These are phyloP conservation scores for Pitangus sulphuratus DNA, from an alignment of 2,797 vertebrate species.

Conservation along the genomic window DNA sequence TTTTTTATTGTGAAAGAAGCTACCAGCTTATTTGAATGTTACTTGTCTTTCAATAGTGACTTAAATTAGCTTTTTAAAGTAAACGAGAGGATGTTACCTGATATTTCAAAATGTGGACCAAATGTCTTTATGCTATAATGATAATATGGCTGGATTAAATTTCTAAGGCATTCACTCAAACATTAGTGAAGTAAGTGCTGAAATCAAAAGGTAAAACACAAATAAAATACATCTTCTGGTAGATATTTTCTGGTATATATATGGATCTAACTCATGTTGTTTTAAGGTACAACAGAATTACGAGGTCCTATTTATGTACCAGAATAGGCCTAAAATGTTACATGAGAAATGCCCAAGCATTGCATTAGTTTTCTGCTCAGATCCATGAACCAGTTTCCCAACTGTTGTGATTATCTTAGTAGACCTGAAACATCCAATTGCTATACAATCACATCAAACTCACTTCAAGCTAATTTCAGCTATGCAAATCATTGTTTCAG, in stretches of 20 bases:
- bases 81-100: not conserved
- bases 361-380: not conserved
- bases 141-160: not conserved
- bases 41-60: not conserved
- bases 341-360: not conserved
- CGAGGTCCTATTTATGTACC: not conserved
- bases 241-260: not conserved
- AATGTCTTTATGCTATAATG: not conserved
- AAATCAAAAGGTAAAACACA: not conserved
- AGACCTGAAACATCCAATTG: not conserved
- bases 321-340: not conserved
- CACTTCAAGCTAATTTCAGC: not conserved
- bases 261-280: not conserved
- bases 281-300: not conserved
- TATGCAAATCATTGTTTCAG: not conserved
- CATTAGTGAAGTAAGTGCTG: not conserved
- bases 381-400: not conserved
- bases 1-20: not conserved
- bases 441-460: not conserved
- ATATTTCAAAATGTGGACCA: not conserved
- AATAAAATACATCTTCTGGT: not conserved
- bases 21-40: not conserved
- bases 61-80: not conserved
- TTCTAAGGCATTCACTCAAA: not conserved
- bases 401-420: not conserved